A percentile compares a stretch with the other conserved stretches of the same genome.
These are phyloP conservation scores for Ardeotis arabs DNA, from an alignment of 2,113 vertebrate species.

Conservation along the genomic window DNA sequence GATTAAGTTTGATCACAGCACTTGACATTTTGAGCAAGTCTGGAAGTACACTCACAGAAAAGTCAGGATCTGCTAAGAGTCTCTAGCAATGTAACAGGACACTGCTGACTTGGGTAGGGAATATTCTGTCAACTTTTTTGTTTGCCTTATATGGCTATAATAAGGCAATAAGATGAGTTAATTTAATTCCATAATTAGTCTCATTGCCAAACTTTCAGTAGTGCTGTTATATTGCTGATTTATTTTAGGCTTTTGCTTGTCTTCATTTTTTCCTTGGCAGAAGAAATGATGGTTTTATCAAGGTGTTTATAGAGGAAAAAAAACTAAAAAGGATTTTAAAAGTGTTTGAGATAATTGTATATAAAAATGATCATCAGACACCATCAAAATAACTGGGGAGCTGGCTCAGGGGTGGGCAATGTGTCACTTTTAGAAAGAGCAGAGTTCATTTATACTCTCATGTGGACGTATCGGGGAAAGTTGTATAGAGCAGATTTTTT, in stretches of 20 bases:
- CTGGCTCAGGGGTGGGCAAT: background rate
- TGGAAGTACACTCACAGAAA: background rate
- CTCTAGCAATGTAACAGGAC: background rate
- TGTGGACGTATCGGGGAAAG: background rate
- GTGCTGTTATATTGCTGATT: background rate
- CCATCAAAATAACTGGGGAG: background rate
- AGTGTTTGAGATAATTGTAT: background rate
- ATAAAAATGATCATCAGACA: background rate
- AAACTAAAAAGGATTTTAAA: background rate
- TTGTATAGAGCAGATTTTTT: slow-evolving; percentile 11
- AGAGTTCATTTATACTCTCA: background rate
- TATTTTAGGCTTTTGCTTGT: background rate
- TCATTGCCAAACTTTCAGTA: background rate
- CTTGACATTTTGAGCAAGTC: slow-evolving; percentile 27
- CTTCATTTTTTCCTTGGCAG: background rate
- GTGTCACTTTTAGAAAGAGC: background rate
- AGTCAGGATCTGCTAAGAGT: background rate
- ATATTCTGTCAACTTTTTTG: background rate
- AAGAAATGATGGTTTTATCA: background rate
- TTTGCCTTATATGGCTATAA: background rate
- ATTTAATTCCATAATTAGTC: background rate
- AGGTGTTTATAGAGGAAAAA: background rate
- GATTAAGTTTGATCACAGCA: slow-evolving; percentile 25
- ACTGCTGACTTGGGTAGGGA: background rate
- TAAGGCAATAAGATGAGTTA: background rate